Conservation (phyloP, 2,888 invertebrate genomes). For the Chloroclysta siterata region DNA sequence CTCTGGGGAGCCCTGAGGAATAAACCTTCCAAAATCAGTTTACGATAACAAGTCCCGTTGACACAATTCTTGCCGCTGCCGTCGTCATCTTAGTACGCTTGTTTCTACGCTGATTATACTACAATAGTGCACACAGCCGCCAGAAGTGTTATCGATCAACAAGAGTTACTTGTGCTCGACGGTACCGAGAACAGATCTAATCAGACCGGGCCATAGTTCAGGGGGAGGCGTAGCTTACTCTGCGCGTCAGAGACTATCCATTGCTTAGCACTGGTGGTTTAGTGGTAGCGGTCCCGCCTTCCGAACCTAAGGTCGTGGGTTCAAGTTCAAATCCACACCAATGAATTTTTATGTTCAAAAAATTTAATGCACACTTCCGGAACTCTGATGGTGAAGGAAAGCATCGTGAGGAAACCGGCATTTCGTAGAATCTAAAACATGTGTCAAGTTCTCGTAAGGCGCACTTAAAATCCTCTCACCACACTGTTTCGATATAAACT, state of each 20-base stretch:
- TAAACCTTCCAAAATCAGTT: slow-evolving; percentile 57
- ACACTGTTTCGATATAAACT: no score
- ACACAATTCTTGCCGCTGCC: slow-evolving; percentile 61
- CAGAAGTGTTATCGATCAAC: slow-evolving; percentile 18
- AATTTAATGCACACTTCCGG: no score
- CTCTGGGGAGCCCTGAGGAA: neutral
- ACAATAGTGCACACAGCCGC: slow-evolving; percentile 15
- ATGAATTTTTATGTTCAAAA: no score
- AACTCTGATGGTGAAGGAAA: no score
- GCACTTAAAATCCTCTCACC: no score
- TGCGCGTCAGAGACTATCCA: slow-evolving; percentile 24
- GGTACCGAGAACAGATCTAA: slow-evolving; percentile 25
- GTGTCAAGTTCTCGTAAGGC: no score
- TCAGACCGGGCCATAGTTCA: slow-evolving; percentile 34
- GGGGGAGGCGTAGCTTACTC: slow-evolving; percentile 19
- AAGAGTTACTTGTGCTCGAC: slow-evolving; percentile 14
- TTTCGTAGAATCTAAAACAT: no score
- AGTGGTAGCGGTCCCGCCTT: no score
- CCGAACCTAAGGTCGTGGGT: no score
- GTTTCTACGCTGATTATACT: slow-evolving; percentile 11
- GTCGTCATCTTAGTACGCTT: slow-evolving; percentile 1
- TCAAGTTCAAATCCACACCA: no score
- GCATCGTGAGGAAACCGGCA: no score
- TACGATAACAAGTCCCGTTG: slow-evolving; percentile 67
- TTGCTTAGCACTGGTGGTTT: slow-evolving; percentile 1